These are phyloP conservation scores for Catostylus mosaicus DNA, from an alignment of 30 jellyfish, hydroid and myxozoan genomes.

Conservation along the genomic window DNA sequence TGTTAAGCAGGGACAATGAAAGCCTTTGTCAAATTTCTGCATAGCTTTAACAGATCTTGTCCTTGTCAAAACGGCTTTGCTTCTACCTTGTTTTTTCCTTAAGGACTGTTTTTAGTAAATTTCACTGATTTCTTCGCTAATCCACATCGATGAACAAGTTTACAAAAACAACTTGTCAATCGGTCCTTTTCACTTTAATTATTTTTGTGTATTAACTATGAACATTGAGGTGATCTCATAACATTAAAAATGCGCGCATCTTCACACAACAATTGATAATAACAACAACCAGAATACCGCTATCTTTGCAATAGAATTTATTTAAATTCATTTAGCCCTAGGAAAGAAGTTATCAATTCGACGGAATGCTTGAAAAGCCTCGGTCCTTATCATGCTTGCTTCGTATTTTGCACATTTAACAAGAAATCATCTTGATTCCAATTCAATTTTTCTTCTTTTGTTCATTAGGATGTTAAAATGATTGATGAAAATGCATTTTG, in stretches of 20 bases:
- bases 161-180: conserved; percentile 42
- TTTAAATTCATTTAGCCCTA: conserved; percentile 6
- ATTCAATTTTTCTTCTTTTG: background rate
- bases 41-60: conserved; percentile 59
- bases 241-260: conserved; percentile 32
- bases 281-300: conserved; percentile 28
- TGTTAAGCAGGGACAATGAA: conserved; percentile 52
- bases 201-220: conserved; percentile 21
- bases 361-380: background rate
- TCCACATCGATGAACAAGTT: conserved; percentile 36
- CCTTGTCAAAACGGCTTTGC: conserved; percentile 24
- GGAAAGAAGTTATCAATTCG: background rate
- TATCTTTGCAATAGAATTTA: conserved; percentile 21
- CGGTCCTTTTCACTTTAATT: conserved; percentile 35
- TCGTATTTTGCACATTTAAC: conserved; percentile 5
- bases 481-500: background rate
- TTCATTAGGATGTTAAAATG: background rate
- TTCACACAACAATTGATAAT: background rate
- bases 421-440: background rate
- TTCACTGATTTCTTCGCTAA: conserved; percentile 20
- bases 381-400: background rate
- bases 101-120: conserved; percentile 16
- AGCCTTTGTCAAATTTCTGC: conserved; percentile 19
- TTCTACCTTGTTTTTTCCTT: conserved; percentile 16
- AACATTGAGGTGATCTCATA: conserved; percentile 18